Base-by-base conservation (phyloP, 2,113 vertebrate genomes). In the Cricetomys ansorgei region DNA sequence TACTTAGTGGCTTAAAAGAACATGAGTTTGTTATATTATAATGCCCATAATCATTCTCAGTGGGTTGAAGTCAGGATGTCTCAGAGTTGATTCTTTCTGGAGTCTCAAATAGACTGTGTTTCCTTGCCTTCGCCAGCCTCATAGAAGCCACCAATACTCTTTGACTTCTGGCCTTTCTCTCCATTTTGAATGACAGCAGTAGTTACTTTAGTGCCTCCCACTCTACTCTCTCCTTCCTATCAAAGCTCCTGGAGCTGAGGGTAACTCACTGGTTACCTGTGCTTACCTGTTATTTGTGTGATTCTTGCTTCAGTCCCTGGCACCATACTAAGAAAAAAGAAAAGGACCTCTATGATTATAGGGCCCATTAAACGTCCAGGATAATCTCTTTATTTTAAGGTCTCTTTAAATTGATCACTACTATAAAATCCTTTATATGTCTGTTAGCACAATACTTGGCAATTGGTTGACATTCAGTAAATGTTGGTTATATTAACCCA, bases 341-440 rank as follows among this genome's bases (percentile, higher is more conserved):
- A 21, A 53, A 80, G 2, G 21, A 70, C 3, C n/a, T 27, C 3
- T 95, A 21, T 96, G 81, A 81, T 79, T 94, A 81, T 48, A 95
- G 94, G 53, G 72, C 37, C n/a, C 40, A 80, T n/a, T 75, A 62
- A 90, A 89, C 95, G 93, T 75, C 72, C 57, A 90, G 57, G 89
- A 80, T 92, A 89, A 92, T 89, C 73, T 95, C 45, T 55, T 89
- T 55, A 81, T 27, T n/a, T n/a, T n/a, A n/a, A 88, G 59, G 57
- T 34, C 91, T 91, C 69, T 69, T 91, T 95, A 75, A n/a, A 43
- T 97, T 97, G 91, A 72, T 92, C 29, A 75, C 80, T 93, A 85
- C 57, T 92, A 3, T 67, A 89, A 15, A 93, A 77, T 94, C 72
- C 37, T 93, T 88, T 55, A 64, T 93, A 55, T 84, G 55, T 4